Percentiles rank a stretch among this genome's conserved stretches.
Evolutionary conservation across 2,888 invertebrate species (phyloP).

Genomic region (Trichogramma dendrolimi): DNA sequence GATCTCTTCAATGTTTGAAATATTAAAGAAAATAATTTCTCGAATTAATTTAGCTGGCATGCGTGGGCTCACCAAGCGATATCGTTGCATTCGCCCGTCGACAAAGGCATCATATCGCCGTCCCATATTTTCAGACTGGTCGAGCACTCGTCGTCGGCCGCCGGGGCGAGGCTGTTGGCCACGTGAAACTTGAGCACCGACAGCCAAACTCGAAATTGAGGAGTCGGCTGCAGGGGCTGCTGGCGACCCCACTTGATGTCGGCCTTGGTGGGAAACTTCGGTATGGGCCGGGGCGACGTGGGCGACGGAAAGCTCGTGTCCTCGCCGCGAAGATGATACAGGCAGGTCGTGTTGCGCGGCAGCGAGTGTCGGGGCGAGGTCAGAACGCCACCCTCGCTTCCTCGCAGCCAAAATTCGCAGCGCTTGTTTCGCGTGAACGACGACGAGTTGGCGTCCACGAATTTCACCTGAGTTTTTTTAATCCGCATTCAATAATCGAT

Average conservation of each 20-base stretch:
- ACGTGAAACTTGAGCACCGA: constrained; percentile 83
- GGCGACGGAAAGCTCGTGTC: constrained; percentile 59
- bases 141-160: constrained; percentile 70
- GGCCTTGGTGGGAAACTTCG: constrained; percentile 49
- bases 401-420: constrained; percentile 83
- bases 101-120: constrained; percentile 63
- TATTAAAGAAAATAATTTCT: background rate
- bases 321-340: constrained; percentile 73
- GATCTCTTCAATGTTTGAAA: background rate
- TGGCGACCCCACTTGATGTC: constrained; percentile 54
- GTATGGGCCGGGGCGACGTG: constrained; percentile 50
- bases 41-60: background rate
- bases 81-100: constrained; percentile 71
- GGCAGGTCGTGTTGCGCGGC: constrained; percentile 83
- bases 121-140: constrained; percentile 86
- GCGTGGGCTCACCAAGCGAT: constrained; percentile 66
- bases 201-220: constrained; percentile 78
- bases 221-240: constrained; percentile 57
- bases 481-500: too few relatives aligned
- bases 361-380: constrained; percentile 82
- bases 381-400: constrained; percentile 72
- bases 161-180: constrained; percentile 64
- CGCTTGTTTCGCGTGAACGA: constrained; percentile 81
- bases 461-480: constrained; percentile 62
- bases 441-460: constrained; percentile 78